Percentiles rank a stretch among this genome's conserved stretches.
Evolutionary conservation across 2,113 vertebrate genomes (phyloP).

Genomic region (Mormoops blainvillei): DNA sequence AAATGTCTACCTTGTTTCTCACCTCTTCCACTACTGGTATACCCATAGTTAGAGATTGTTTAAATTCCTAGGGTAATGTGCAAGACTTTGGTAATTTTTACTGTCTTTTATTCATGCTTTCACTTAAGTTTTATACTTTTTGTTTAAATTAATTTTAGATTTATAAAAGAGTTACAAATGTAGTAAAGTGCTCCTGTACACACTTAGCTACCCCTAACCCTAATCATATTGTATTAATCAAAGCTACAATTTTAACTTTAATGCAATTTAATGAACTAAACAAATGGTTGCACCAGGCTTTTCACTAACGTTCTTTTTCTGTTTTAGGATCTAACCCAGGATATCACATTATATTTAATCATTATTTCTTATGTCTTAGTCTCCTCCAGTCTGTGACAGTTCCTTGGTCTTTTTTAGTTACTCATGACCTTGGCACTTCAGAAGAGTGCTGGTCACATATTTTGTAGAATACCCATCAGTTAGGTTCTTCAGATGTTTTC

Average conservation of each 20-base stretch:
- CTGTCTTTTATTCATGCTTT: not conserved
- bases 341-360: not conserved
- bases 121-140: not conserved
- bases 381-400: not conserved
- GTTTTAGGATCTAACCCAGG: not conserved
- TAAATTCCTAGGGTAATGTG: not conserved
- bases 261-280: not conserved
- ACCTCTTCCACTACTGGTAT: too few species aligned
- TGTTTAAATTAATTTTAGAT: not conserved
- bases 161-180: not conserved
- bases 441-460: not conserved
- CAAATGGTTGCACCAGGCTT: not conserved
- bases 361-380: not conserved
- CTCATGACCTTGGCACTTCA: not conserved
- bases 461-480: not conserved
- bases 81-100: not conserved
- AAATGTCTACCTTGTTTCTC: not conserved
- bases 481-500: not conserved
- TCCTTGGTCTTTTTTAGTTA: not conserved
- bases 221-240: not conserved
- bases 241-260: not conserved
- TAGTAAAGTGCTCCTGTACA: not conserved
- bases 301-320: not conserved
- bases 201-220: not conserved
- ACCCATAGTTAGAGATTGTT: not conserved